Evolutionary conservation across 2,797 vertebrate genomes (phyloP).

Genomic region (Mus caroli): DNA sequence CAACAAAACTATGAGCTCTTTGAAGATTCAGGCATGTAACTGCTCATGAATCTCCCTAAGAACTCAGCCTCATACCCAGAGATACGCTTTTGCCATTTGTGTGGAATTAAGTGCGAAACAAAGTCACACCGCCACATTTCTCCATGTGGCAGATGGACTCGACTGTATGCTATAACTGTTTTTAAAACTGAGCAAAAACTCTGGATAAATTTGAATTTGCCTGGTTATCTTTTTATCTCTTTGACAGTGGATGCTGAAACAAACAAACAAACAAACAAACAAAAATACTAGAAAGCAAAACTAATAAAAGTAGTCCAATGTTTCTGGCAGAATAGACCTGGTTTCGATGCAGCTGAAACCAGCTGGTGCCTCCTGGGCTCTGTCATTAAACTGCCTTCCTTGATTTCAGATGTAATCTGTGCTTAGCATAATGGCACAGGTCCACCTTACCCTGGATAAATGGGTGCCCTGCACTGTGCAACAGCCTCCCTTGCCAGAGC

Average conservation of each 20-base stretch:
- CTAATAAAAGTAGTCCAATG: background rate
- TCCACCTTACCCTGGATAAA: constrained; percentile 56
- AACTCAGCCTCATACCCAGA: background rate
- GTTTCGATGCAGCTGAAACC: constrained; percentile 2
- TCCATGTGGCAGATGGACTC: background rate
- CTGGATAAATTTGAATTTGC: constrained; percentile 40
- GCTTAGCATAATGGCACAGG: constrained; percentile 9
- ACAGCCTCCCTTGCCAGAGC: constrained; percentile 23
- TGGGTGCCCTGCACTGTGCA: background rate
- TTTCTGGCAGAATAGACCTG: background rate
- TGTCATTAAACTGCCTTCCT: constrained; percentile 51
- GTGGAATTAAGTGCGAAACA: background rate
- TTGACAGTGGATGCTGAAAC: background rate
- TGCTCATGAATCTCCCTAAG: background rate
- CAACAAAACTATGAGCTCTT: background rate
- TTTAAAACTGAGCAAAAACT: constrained; percentile 15
- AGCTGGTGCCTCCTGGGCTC: background rate
- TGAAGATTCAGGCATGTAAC: background rate
- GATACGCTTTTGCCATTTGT: background rate
- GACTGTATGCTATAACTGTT: background rate
- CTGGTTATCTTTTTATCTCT: background rate
- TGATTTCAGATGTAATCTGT: constrained; percentile 57
- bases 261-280: too few species aligned
- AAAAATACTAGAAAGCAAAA: background rate
- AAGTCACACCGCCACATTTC: background rate